A percentile compares a stretch with the other conserved stretches of the same genome.
Conservation (phyloP, 2,797 vertebrate species). For the Xerus rutilus region DNA sequence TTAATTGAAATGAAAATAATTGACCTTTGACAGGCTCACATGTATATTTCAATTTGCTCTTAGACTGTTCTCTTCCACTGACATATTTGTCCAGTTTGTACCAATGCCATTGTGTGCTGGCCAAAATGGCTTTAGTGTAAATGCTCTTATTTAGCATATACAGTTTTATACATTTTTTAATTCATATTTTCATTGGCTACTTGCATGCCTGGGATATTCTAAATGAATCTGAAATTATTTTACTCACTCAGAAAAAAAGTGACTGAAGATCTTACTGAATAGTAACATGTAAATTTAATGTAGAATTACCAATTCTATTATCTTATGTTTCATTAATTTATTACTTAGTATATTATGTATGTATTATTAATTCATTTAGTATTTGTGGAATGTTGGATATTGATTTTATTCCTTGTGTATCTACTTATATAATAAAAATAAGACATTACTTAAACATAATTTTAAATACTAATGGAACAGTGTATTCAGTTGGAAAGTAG, state of each 20-base stretch:
- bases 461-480: not conserved
- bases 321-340: not conserved
- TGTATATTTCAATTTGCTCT: not conserved
- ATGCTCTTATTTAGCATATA: not conserved
- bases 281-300: not conserved
- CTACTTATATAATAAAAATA: not conserved
- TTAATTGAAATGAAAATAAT: not conserved
- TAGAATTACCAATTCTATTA: not conserved
- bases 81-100: not conserved
- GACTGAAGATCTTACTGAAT: not conserved
- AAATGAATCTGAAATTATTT: slow-evolving; percentile 1
- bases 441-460: not conserved
- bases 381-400: not conserved
- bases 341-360: not conserved
- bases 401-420: not conserved
- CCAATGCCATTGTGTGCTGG: not conserved
- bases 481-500: not conserved
- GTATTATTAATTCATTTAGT: not conserved
- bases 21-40: not conserved
- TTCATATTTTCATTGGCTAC: not conserved
- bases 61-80: not conserved
- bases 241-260: not conserved
- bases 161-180: not conserved
- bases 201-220: not conserved
- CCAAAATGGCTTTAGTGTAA: not conserved